Conservation (phyloP, 1,140 invertebrate genomes). For the Meteorus sp. region DNA sequence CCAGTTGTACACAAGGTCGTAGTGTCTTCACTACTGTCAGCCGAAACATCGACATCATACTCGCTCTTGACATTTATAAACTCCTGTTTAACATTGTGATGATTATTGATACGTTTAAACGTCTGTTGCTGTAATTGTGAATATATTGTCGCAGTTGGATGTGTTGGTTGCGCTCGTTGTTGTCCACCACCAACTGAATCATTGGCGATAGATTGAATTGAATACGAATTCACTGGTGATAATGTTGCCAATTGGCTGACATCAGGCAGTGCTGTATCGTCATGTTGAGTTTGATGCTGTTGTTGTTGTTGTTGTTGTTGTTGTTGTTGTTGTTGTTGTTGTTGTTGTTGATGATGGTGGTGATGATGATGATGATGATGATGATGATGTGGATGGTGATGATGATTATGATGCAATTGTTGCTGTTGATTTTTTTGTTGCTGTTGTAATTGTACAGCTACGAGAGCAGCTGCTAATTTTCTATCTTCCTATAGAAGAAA, state of each 20-base stretch:
- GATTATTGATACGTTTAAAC: slow-evolving; percentile 46
- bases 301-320: slow-evolving; percentile 37
- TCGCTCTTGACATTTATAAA: slow-evolving; percentile 54
- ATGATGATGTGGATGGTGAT: slow-evolving; percentile 39
- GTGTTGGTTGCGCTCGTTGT: slow-evolving; percentile 36
- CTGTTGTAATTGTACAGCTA: slow-evolving; percentile 60
- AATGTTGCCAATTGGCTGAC: slow-evolving; percentile 49
- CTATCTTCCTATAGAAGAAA: slow-evolving; percentile 53
- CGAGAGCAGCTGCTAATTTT: slow-evolving; percentile 59
- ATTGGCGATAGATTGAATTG: slow-evolving; percentile 50
- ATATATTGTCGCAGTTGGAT: too few relatives aligned
- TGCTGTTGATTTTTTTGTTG: slow-evolving; percentile 60
- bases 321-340: too few relatives aligned
- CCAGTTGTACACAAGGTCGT: slow-evolving; percentile 38
- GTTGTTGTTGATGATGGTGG: too few relatives aligned
- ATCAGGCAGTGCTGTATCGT: slow-evolving; percentile 45
- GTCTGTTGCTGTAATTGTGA: too few relatives aligned
- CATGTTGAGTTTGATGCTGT: slow-evolving; percentile 42
- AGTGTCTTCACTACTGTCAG: slow-evolving; percentile 50
- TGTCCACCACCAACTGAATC: too few relatives aligned
- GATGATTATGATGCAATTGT: slow-evolving; percentile 44
- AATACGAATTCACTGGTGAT: slow-evolving; percentile 48
- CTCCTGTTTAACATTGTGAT: slow-evolving; percentile 51
- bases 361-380: too few relatives aligned
- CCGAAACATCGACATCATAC: slow-evolving; percentile 49